These are phyloP conservation scores for Drosophila kepulauana DNA, from an alignment of 1,140 invertebrate genomes.

Conservation along the genomic window DNA sequence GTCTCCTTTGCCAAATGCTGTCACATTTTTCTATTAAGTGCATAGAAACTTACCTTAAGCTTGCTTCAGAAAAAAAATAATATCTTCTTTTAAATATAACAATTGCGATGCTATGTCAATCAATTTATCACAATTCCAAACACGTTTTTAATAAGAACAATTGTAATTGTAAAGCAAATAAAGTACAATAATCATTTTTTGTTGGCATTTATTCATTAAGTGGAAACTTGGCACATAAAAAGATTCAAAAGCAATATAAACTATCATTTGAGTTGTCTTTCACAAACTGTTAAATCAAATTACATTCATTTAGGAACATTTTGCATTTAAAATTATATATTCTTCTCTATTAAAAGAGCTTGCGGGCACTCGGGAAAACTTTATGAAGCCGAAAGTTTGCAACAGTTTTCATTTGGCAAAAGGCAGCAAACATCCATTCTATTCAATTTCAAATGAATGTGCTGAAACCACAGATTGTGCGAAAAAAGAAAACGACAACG, in stretches of 20 bases:
- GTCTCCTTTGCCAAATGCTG: too few species aligned
- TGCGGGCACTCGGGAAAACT: not conserved
- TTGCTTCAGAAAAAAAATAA: too few species aligned
- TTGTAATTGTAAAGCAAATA: too few species aligned
- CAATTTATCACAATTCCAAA: too few species aligned
- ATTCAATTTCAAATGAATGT: conserved; percentile 9
- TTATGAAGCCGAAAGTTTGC: conserved; percentile 1
- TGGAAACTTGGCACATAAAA: not conserved
- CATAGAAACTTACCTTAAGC: too few species aligned
- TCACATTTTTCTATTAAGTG: too few species aligned
- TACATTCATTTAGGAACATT: not conserved
- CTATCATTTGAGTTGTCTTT: not conserved
- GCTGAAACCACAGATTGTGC: conserved; percentile 31
- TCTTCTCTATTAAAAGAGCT: not conserved
- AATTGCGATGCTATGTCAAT: too few species aligned
- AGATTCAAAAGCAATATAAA: not conserved
- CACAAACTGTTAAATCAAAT: not conserved
- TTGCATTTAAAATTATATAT: not conserved
- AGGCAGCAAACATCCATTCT: conserved; percentile 7
- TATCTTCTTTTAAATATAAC: too few species aligned
- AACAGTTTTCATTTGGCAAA: not conserved
- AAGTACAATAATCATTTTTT: too few species aligned
- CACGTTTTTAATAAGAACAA: too few species aligned
- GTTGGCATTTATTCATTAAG: not conserved
- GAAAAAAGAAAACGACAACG: not conserved